phyloP scores from a whole-genome alignment of 2,888 invertebrate species.

The Pheosia tremula region DNA sequence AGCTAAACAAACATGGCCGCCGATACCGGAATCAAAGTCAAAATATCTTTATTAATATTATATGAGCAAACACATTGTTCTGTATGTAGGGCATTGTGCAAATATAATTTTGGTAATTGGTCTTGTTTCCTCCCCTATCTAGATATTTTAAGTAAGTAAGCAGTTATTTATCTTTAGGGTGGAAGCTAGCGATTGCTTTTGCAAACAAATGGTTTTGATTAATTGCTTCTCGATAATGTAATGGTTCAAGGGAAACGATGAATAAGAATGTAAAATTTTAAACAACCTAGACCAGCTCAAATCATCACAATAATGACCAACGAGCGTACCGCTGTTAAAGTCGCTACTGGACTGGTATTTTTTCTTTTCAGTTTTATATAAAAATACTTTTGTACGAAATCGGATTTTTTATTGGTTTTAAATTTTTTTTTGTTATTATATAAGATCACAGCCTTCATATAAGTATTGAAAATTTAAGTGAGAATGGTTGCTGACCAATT shows the following conservation, averaged over 20 bases:
- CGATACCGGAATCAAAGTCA: constrained; percentile 71
- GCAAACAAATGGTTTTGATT: constrained; percentile 42
- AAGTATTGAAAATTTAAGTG: too few species aligned
- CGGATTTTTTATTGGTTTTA: too few species aligned
- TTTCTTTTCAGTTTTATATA: too few species aligned
- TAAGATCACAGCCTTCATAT: too few species aligned
- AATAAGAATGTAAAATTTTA: too few species aligned
- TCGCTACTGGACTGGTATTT: too few species aligned
- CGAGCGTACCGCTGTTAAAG: too few species aligned
- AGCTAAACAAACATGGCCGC: constrained; percentile 78
- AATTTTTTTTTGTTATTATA: too few species aligned
- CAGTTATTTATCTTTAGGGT: constrained; percentile 55
- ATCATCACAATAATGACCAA: too few species aligned
- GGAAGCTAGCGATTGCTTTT: constrained; percentile 47
- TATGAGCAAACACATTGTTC: constrained; percentile 73
- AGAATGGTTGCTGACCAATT: too few species aligned
- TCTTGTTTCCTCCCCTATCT: constrained; percentile 57
- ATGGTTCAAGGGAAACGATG: not conserved
- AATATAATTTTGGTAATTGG: constrained; percentile 80
- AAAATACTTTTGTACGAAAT: too few species aligned
- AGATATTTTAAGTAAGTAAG: constrained; percentile 45
- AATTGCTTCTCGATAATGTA: constrained; percentile 16
- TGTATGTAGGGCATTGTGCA: constrained; percentile 61
- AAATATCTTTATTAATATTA: constrained; percentile 73
- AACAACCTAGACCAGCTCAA: too few species aligned